Base-by-base conservation (phyloP, 2,888 invertebrate genomes). In the Lottia gigantea region DNA sequence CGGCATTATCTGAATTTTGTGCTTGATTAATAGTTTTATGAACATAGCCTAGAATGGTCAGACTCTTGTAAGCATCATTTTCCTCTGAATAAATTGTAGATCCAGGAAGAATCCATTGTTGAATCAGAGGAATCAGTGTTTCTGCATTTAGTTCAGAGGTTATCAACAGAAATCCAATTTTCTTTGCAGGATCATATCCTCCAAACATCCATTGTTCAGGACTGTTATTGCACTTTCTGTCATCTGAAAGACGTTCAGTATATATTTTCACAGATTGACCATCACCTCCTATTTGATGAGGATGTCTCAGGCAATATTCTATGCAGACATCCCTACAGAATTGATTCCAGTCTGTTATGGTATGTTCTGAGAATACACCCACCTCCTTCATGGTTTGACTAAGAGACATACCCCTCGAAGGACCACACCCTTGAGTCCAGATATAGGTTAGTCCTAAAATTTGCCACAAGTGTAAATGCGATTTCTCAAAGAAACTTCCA, bases 391-490 rank as follows among this genome's bases (percentile, higher is more conserved):
- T 55, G 11, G 19, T 19, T 19, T 55, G 49, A n/a, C 19, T 19
- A 55, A 55, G 1, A n/a, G 19, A 19, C 19, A 55, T 19, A n/a
- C 49, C 49, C 49, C n/a, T n/a, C 1, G 19, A 16, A 11, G 49
- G 11, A 7, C 49, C 49, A n/a, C 49, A 55, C 2, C 49, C 19
- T n/a, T n/a, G n/a, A n/a, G n/a, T 19, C 49, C 49, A 55, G 12
- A 55, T n/a, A 19, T n/a, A 55, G n/a, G 49, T 55, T 7, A 55
- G n/a, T 19, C 49, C 49, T 19, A 55, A 19, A 19, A 55, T 55
- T 55, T 55, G 49, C 49, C 49, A 55, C n/a, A 55, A 11, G 7
- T 55, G n/a, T 55, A 55, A 19, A n/a, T 55, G n/a, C n/a, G 49
- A 55, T 19, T 55, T n/a, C 19, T 55, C 49, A n/a, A 55, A 55